phyloP scores from a whole-genome alignment of 2,888 invertebrate genomes.

The Pyralis farinalis region DNA sequence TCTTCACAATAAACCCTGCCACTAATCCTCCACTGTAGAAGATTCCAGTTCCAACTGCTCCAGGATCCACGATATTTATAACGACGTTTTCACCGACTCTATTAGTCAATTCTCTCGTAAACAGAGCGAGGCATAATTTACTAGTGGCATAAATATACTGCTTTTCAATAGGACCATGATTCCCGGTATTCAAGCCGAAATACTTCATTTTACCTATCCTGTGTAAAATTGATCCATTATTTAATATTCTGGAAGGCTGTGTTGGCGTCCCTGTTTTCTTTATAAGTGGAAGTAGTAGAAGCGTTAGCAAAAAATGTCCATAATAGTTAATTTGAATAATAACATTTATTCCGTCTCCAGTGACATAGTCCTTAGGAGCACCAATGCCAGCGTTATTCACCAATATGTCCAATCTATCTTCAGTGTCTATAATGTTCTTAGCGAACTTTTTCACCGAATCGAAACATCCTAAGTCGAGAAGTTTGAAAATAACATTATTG shows the following conservation, averaged over 20 bases:
- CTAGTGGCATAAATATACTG: no score
- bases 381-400: slow-evolving; percentile 93
- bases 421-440: slow-evolving; percentile 84
- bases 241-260: slow-evolving; percentile 85
- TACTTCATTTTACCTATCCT: slow-evolving; percentile 63
- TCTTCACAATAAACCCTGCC: slow-evolving; percentile 83
- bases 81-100: no score
- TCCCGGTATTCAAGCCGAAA: neutral
- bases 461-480: slow-evolving; percentile 86
- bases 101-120: no score
- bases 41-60: no score
- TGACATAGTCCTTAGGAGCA: slow-evolving; percentile 71
- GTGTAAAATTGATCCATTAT: slow-evolving; percentile 88
- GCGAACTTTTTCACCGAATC: slow-evolving; percentile 89
- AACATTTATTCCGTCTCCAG: slow-evolving; percentile 89
- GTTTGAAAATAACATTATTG: slow-evolving; percentile 83
- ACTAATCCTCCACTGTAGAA: slow-evolving; percentile 48
- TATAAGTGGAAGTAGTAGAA: slow-evolving; percentile 89
- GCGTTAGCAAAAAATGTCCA: slow-evolving; percentile 94
- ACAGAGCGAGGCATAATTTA: no score
- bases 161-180: no score
- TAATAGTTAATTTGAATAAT: slow-evolving; percentile 96
- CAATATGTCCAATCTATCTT: slow-evolving; percentile 87
- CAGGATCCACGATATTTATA: no score
- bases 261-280: slow-evolving; percentile 74